These are phyloP conservation scores for Aldabrachelys gigantea DNA, from an alignment of 2,113 vertebrate species.

Conservation along the genomic window DNA sequence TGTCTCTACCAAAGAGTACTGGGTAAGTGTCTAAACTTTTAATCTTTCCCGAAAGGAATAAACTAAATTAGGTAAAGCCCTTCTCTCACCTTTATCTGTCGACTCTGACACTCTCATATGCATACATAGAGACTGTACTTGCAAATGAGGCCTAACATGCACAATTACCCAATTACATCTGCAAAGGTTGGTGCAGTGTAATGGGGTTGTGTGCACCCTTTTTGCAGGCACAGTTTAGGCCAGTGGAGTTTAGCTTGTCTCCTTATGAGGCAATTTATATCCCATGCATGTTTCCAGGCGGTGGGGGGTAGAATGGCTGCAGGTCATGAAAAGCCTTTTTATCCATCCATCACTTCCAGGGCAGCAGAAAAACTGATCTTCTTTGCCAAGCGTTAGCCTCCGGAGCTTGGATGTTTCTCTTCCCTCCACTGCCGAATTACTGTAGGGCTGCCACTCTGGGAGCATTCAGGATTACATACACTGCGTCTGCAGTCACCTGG, in stretches of 20 bases:
- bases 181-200: neutral
- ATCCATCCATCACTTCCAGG: slow-evolving; percentile 38
- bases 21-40: neutral
- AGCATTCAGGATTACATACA: neutral
- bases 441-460: neutral
- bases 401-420: slow-evolving; percentile 14
- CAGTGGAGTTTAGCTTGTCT: accelerated
- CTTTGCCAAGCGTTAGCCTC: slow-evolving; percentile 14
- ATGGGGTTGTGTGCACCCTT: neutral
- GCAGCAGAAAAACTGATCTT: slow-evolving; percentile 28
- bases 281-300: neutral
- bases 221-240: neutral
- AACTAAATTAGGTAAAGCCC: neutral
- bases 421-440: neutral
- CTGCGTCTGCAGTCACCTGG: slow-evolving; percentile 8
- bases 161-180: neutral
- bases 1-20: neutral
- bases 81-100: neutral
- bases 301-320: neutral
- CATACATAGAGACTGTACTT: neutral
- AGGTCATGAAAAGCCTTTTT: neutral
- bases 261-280: neutral
- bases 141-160: neutral
- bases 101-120: neutral
- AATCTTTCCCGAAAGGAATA: neutral